Evolutionary conservation across 1,140 invertebrate genomes (phyloP), one percentile per base, ranked within the genome.

Genomic region (Cydia strobilella): DNA sequence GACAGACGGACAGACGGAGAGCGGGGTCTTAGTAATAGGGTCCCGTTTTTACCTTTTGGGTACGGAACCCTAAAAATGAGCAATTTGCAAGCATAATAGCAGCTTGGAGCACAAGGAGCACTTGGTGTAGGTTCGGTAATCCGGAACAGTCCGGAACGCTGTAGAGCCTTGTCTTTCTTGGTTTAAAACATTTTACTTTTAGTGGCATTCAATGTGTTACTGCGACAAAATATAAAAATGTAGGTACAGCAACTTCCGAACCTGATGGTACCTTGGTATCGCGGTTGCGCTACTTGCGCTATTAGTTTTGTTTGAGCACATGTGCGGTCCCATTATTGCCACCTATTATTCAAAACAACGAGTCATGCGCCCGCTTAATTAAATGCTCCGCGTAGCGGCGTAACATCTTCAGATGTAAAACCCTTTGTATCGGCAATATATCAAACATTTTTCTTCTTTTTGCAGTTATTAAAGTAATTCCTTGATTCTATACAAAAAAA

Each of bases 391-490:
- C 80, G 80, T 77, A 83, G 83, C 84, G 80, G 76, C 74, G 80
- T 80, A 81, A 86, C 82, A 79, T 86, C 80, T 83, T 77, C 75
- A 72, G 73, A 80, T 77, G 76, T 82, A 82, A 81, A 75, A 74
- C 77, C 78, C 80, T 69, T 84, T 83, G 77, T 76, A 87, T 84
- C 82, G 79, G 77, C 66, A 15, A 62, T 59, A 63, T 31, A 65
- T 27, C 54, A 59, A 59, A 74, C 66, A 71, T 74, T 83, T 84
- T 87, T 86, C 78, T 79, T 90, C 78, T 75, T 84, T 87, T 88
- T 91, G 81, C 84, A 83, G 85, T 85, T 89, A 90, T 91, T 88
- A 87, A 90, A 87, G 84, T 85, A 86, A 85, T 88, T 88, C 77
- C 54, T 77, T 59, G 25, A 77, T 74, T 72, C 79, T 84, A 86